A percentile compares a stretch with the other conserved stretches of the same genome.
These are phyloP conservation scores for Tetragonula carbonaria DNA, from an alignment of 2,888 invertebrate species.

Conservation along the genomic window DNA sequence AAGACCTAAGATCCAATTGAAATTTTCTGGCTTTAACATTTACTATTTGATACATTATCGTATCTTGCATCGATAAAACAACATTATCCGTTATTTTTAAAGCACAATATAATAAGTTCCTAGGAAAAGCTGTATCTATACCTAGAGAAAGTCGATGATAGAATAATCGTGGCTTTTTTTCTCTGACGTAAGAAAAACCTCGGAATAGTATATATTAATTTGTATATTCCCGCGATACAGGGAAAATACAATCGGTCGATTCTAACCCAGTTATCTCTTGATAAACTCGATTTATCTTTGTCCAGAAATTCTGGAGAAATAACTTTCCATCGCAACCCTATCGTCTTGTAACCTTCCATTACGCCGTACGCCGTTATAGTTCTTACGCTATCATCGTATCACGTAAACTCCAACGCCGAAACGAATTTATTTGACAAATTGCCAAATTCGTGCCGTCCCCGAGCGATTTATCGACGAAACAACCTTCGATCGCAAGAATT, in stretches of 20 bases:
- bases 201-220: not conserved
- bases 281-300: too few relatives aligned
- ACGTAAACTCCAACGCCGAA: not conserved
- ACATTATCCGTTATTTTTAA: not conserved
- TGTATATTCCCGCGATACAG: not conserved
- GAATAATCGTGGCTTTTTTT: not conserved
- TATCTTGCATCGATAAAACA: not conserved
- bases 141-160: not conserved
- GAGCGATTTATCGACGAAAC: not conserved
- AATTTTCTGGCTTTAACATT: too few relatives aligned
- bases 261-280: too few relatives aligned
- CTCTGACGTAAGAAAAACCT: not conserved
- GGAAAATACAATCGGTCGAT: too few relatives aligned
- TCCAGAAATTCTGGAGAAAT: too few relatives aligned
- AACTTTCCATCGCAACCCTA: not conserved
- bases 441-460: not conserved
- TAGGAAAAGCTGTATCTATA: not conserved
- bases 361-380: not conserved
- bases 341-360: not conserved
- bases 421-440: not conserved
- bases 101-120: not conserved
- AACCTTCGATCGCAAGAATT: not conserved
- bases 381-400: not conserved
- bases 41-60: not conserved
- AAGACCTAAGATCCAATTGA: not conserved